Evolutionary conservation across 2,888 invertebrate species (phyloP).

Genomic region (Pimpla rufipes): DNA sequence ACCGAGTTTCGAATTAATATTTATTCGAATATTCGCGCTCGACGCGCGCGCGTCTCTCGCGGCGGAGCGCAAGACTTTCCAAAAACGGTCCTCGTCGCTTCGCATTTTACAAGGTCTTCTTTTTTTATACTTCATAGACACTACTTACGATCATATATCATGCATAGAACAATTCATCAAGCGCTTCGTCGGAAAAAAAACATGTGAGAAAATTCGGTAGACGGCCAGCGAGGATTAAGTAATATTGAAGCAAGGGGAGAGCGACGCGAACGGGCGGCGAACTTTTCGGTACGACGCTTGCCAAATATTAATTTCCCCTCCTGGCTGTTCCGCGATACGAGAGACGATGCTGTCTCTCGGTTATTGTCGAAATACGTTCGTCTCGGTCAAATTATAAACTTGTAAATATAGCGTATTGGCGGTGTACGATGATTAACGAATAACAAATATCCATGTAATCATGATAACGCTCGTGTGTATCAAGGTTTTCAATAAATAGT

Average conservation of each 20-base stretch:
- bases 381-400: conserved; percentile 64
- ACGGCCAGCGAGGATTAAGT: conserved; percentile 85
- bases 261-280: background rate
- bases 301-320: conserved; percentile 84
- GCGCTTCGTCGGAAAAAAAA: conserved; percentile 58
- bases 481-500: conserved; percentile 82
- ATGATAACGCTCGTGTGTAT: conserved; percentile 77
- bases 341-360: conserved; percentile 49
- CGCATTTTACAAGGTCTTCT: conserved; percentile 42
- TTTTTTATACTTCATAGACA: conserved; percentile 50
- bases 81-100: conserved; percentile 48
- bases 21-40: conserved; percentile 22
- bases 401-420: conserved; percentile 74
- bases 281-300: conserved; percentile 15
- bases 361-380: conserved; percentile 56
- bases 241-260: conserved; percentile 77
- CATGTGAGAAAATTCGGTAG: conserved; percentile 62
- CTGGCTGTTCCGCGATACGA: conserved; percentile 79
- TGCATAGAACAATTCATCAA: conserved; percentile 61
- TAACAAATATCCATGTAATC: conserved; percentile 63
- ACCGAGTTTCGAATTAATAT: conserved; percentile 46
- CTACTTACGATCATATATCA: conserved; percentile 49
- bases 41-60: background rate
- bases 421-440: conserved; percentile 77
- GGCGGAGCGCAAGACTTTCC: conserved; percentile 27